phyloP scores from a whole-genome alignment of 2,797 vertebrate species.

The Rhinoraja longicauda region DNA sequence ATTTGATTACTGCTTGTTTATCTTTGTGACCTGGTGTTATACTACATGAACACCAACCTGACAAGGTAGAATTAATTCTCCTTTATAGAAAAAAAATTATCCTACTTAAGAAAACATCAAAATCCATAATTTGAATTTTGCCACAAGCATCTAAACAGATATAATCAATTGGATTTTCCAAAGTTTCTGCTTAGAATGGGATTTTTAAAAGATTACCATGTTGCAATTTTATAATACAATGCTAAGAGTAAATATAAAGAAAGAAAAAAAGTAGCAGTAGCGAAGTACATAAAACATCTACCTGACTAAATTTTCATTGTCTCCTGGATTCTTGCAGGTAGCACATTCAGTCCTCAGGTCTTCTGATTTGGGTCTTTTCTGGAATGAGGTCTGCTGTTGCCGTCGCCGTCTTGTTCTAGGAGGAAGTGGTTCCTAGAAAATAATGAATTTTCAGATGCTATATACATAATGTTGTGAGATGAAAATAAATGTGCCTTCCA shows the following conservation, averaged over 20 bases:
- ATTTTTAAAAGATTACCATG: constrained; percentile 29
- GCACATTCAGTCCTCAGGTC: constrained; percentile 86
- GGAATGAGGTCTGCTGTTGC: constrained; percentile 78
- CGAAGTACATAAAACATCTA: constrained; percentile 57
- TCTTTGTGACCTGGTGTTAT: constrained; percentile 42
- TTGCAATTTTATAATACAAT: constrained; percentile 38
- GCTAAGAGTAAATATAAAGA: constrained; percentile 54
- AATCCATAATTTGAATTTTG: no score
- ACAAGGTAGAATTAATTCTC: constrained; percentile 44
- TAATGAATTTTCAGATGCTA: constrained; percentile 42
- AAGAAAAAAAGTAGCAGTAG: constrained; percentile 61
- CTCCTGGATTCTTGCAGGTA: constrained; percentile 87
- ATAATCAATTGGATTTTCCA: constrained; percentile 47
- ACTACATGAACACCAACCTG: constrained; percentile 40
- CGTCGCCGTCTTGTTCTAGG: constrained; percentile 82
- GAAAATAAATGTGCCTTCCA: constrained; percentile 1
- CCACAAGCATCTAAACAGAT: constrained; percentile 60
- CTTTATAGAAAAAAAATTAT: constrained; percentile 54
- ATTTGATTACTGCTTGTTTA: constrained; percentile 45
- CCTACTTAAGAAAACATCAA: constrained; percentile 60
- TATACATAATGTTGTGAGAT: background rate
- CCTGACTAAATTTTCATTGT: constrained; percentile 97
- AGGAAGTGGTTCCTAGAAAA: constrained; percentile 73
- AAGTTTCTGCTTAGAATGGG: constrained; percentile 43
- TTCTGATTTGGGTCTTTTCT: constrained; percentile 89